Conservation (phyloP, 2,797 vertebrate genomes). For the Cynopterus sphinx region DNA sequence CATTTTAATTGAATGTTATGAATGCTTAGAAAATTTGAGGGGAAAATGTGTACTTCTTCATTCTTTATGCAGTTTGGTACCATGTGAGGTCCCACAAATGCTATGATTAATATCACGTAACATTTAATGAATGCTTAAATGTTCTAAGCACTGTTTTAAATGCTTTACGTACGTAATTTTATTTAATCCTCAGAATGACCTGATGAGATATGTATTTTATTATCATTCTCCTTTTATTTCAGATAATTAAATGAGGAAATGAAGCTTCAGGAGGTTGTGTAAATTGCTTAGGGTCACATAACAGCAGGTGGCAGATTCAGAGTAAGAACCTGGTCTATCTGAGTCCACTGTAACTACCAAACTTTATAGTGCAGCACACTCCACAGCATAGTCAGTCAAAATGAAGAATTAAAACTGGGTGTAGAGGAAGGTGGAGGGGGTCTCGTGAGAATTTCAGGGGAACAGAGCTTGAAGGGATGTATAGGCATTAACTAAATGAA, state of each 20-base stretch:
- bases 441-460: not conserved
- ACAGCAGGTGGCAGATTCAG: not conserved
- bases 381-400: not conserved
- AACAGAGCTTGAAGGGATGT: not conserved
- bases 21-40: not conserved
- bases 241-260: conserved; percentile 25
- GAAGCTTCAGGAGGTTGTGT: not conserved
- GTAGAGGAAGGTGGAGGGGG: not conserved
- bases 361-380: not conserved
- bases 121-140: not conserved
- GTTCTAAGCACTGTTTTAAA: conserved; percentile 22
- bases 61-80: not conserved
- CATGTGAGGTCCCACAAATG: not conserved
- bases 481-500: not conserved
- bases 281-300: conserved; percentile 25
- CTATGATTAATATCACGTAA: conserved; percentile 39
- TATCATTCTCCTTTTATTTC: not conserved
- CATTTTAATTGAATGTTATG: not conserved
- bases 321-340: not conserved
- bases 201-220: not conserved
- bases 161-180: not conserved
- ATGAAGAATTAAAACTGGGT: not conserved
- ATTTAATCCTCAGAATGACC: not conserved
- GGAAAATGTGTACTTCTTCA: not conserved
- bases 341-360: not conserved